Evolutionary conservation across 2,888 invertebrate species (phyloP), one percentile per base, ranked within the genome.

Genomic region (Seira ritae): DNA sequence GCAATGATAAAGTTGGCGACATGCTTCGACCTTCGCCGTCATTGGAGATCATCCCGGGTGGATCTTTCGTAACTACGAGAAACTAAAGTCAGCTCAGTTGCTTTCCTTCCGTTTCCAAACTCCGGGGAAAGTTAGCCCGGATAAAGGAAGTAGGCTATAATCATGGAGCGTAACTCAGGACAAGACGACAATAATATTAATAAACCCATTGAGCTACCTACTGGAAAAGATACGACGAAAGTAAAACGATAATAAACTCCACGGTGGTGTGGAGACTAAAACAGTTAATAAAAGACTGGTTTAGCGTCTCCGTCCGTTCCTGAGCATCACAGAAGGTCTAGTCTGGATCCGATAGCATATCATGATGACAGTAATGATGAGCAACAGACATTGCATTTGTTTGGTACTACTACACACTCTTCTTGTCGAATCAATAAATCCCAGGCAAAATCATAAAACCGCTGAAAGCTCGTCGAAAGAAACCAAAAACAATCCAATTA

Each of bases 401-500:
- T 12, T 55, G 55, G 55, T 55, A 42, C 12, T 42, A 42, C 42
- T 42, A 12, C 42, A 42, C 8, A 31, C 3, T 31, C 8, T 31
- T 8, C 31, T 17, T 68, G 46, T 65, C 74, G 55, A 60, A 76
- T 71, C 75, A 81, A 81, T 81, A 81, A 81, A 80, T 80, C 74
- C 37, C 69, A 75, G 71, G 65, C 65, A 31, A 55, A 42, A 20
- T n/a, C n/a, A 62, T 55, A 55, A 55, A 55, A n/a, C 62, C 46
- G 46, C 37, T 42, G 37, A 65, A 60, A 81, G 71, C 71, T 50
- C 81, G 42, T 75, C 42, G 24, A 71, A 81, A n/a, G n/a, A n/a
- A 80, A 75, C 81, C 81, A 31, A 81, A 76, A 81, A 76, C 81
- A 81, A 76, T 81, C 81, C 81, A 81, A 81, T 81, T 76, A 81